Evolutionary conservation across 2,888 invertebrate genomes (phyloP), one percentile per base, ranked within the genome.

Genomic region (Temnothorax ravouxi): DNA sequence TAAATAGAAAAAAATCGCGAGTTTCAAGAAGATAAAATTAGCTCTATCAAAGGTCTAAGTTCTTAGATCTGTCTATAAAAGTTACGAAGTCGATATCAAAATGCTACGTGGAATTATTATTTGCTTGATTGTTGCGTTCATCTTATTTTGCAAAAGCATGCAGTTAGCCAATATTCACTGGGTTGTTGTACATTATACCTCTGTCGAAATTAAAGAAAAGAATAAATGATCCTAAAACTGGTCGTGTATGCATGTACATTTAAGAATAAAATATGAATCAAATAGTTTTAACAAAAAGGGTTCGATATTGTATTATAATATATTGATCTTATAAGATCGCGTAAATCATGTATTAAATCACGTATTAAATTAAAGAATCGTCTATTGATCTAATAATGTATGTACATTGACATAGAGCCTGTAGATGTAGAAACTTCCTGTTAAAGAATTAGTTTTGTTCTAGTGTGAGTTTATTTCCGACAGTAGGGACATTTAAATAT

Each of bases 131-230:
- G 84, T 90, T 87, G 88, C 87, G 84, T 90, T 90, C 83, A 66
- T 88, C 86, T 89, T 88, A 87, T 91, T 91, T 92, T 84, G 93
- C 91, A 92, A 91, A 85, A 91, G 93, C 93, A 94, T 93, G 93
- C 85, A 85, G 89, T 92, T 92, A 92, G 92, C 90, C 81, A 86
- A 89, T 84, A 77, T 89, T 93, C 91, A 91, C 91, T 91, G 91
- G 92, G 92, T 92, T 92, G 91, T 91, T 91, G 87, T 85, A 85
- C 64, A 62, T 74, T 62, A 83, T 21, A 38, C 25, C 18, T 56
- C 56, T 72, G 21, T 47, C 34, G n/a, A 72, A 59, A 67, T 15
- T 56, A 59, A 61, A 21, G 11, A 47, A 0, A 44, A 44, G 15
- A 47, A 47, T 50, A 38, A n/a, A 29, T 25, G 4, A 52, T 61